Evolutionary conservation across 2,888 invertebrate species (phyloP), one percentile per base, ranked within the genome.

Genomic region (Hecatera dysodea): DNA sequence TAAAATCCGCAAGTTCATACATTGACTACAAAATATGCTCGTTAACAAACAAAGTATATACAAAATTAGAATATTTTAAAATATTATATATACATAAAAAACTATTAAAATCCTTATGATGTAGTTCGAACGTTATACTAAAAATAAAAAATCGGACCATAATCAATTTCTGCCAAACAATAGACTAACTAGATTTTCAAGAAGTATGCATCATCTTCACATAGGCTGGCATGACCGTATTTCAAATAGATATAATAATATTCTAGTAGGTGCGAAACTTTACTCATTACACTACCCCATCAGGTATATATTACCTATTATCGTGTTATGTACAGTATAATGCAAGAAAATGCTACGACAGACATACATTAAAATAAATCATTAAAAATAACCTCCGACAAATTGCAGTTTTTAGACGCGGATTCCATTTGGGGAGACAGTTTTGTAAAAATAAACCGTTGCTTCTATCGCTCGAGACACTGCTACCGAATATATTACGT

Each of bases 91-190:
- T 86, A 88, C 85, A 89, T 87, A 88, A 87, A 89, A 83, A 75
- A 80, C 84, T 87, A 87, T 75, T 81, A 88, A 88, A 89, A 86
- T 87, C 82, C 86, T 89, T 89, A 89, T 59, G 74, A 82, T 75
- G 78, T 86, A 87, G 79, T 72, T 78, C 78, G 81, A 83, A 84
- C 73, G 64, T 81, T 80, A 81, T 83, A 80, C 73, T 85, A 84
- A 84, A 86, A 84, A 86, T 83, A 84, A 68, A 85, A 78, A 83
- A 83, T 68, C 53, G 56, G 76, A 71, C 64, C 59, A 60, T 67
- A 70, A 69, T 72, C 68, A 74, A 78, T 66, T 72, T 76, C 67
- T 82, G 78, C 59, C 60, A 73, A 70, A 78, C 63, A 59, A 75
- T 69, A 69, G 48, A 75, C 75, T 75, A 68, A 72, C 62, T 56